Conservation (phyloP, 1,140 invertebrate genomes). For the Achatina immaculata region DNA sequence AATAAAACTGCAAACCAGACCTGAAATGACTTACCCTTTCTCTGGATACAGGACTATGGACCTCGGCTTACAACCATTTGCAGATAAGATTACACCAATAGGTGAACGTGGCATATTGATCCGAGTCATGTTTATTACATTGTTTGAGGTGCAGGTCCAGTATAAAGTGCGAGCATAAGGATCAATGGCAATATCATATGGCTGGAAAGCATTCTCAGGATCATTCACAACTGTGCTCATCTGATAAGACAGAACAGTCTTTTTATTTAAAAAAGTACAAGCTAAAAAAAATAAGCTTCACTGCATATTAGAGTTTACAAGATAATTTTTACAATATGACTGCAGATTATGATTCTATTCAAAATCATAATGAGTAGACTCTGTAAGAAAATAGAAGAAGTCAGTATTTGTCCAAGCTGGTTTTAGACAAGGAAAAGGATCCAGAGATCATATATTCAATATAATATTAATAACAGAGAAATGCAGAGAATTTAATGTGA, state of each 20-base stretch:
- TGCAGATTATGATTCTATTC: too few species aligned
- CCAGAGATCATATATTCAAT: too few species aligned
- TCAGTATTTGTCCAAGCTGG: too few species aligned
- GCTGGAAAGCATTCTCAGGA: slow-evolving; percentile 72
- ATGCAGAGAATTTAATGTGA: too few species aligned
- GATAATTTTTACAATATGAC: too few species aligned
- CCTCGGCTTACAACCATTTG: slow-evolving; percentile 81
- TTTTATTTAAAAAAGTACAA: not conserved
- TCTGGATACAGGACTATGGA: slow-evolving; percentile 86
- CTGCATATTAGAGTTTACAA: too few species aligned
- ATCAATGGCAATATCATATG: slow-evolving; percentile 89
- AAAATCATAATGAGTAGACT: too few species aligned
- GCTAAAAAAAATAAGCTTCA: too few species aligned
- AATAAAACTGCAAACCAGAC: too few species aligned
- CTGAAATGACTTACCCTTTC: slow-evolving; percentile 73
- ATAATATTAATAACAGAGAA: too few species aligned
- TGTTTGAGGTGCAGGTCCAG: slow-evolving; percentile 86
- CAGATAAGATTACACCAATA: slow-evolving; percentile 80
- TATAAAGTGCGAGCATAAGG: slow-evolving; percentile 85
- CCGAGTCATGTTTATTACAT: slow-evolving; percentile 90
- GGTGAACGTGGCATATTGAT: slow-evolving; percentile 74
- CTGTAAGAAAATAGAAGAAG: too few species aligned
- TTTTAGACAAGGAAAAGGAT: too few species aligned
- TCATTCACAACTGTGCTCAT: slow-evolving; percentile 75
- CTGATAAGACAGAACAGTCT: slow-evolving; percentile 61